These are phyloP conservation scores for Drosophila lutescens DNA, from an alignment of 2,888 invertebrate genomes.

Conservation along the genomic window DNA sequence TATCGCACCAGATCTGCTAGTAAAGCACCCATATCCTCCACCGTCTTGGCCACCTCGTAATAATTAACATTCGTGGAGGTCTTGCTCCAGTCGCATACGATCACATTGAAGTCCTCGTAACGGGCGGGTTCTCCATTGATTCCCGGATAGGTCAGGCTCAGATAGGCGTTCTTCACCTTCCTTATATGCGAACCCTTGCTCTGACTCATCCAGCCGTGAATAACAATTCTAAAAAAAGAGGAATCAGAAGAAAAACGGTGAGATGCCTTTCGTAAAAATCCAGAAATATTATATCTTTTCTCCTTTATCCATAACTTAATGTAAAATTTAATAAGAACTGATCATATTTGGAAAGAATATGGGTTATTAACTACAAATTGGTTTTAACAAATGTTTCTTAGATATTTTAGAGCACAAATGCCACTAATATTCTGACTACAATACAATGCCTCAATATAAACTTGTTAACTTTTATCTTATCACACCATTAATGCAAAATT, in stretches of 20 bases:
- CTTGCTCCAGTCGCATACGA: conserved; percentile 83
- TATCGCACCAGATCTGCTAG: conserved; percentile 80
- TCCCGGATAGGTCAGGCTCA: conserved; percentile 66
- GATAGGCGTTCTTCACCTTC: conserved; percentile 81
- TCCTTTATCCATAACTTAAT: not conserved
- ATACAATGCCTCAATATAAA: not conserved
- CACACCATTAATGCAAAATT: not conserved
- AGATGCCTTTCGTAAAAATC: no score
- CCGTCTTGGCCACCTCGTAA: conserved; percentile 77
- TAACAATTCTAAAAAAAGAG: no score
- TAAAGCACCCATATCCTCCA: conserved; percentile 78
- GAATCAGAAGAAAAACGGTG: no score
- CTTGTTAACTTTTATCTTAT: conserved; percentile 15
- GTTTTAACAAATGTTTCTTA: no score
- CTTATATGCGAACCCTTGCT: conserved; percentile 81
- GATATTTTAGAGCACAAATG: no score
- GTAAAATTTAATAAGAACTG: not conserved
- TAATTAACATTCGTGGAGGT: conserved; percentile 82
- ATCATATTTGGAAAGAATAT: no score
- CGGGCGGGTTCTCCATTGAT: conserved; percentile 37
- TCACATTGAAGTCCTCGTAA: conserved; percentile 81
- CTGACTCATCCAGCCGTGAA: conserved; percentile 83
- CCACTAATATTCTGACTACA: no score
- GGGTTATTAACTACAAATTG: no score
- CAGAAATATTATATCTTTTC: not conserved